Percentiles rank a stretch among this genome's conserved stretches.
Evolutionary conservation across 2,113 vertebrate genomes (phyloP).

Genomic region (Shinisaurus crocodilurus): DNA sequence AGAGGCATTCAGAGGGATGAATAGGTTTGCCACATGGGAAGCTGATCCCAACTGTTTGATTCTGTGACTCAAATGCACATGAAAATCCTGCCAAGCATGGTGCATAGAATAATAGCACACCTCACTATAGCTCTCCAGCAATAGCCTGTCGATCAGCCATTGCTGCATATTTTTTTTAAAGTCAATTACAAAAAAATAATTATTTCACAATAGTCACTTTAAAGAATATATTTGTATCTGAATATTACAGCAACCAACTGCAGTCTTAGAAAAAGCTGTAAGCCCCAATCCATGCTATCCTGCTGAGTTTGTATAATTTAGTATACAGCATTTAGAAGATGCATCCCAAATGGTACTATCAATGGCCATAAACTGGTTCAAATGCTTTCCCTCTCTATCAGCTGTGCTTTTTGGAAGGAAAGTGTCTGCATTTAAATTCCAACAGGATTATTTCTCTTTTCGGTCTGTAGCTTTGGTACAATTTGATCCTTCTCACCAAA

Average conservation of each 20-base stretch:
- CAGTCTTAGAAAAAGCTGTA: not conserved
- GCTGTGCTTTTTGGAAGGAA: not conserved
- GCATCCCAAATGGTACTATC: slow-evolving; percentile 57
- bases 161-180: slow-evolving; percentile 21
- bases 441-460: not conserved
- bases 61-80: slow-evolving; percentile 28
- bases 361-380: slow-evolving; percentile 44
- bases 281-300: not conserved
- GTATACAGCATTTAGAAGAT: not conserved
- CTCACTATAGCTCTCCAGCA: slow-evolving; percentile 4
- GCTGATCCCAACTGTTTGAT: slow-evolving; percentile 20
- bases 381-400: slow-evolving; percentile 27
- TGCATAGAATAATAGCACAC: rapidly evolving
- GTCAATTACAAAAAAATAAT: slow-evolving; percentile 59
- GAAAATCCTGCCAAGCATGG: not conserved
- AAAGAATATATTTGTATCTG: not conserved
- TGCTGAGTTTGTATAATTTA: not conserved
- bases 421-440: not conserved
- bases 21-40: not conserved
- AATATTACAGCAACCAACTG: not conserved
- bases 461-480: not conserved
- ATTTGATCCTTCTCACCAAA: not conserved
- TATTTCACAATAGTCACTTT: slow-evolving; percentile 53
- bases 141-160: not conserved
- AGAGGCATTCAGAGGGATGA: slow-evolving; percentile 33